Conservation (phyloP, 1,140 invertebrate species). For the Homarus americanus region DNA sequence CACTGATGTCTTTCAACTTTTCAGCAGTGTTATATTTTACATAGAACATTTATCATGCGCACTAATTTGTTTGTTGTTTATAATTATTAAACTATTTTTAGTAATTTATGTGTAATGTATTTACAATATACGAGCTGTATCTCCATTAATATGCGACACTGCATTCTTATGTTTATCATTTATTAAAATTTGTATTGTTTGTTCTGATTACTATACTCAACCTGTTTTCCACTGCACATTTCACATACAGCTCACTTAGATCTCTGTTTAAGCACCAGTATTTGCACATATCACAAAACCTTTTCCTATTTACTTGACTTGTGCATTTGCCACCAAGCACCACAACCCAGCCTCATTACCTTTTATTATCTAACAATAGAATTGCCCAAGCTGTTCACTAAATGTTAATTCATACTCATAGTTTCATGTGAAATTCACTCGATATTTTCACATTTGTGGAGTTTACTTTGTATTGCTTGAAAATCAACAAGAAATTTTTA, state of each 20-base stretch:
- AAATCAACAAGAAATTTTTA: no score
- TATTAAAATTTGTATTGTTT: no score
- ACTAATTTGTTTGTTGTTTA: no score
- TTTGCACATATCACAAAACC: constrained; percentile 1
- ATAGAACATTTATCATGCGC: no score
- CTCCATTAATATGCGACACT: no score
- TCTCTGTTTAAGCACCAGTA: neutral
- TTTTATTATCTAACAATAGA: neutral
- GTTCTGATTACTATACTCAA: neutral
- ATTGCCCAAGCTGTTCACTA: neutral
- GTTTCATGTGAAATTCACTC: neutral
- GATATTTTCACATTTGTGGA: neutral
- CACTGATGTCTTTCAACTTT: no score
- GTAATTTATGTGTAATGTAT: no score
- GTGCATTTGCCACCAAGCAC: neutral
- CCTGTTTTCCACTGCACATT: neutral
- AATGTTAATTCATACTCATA: neutral
- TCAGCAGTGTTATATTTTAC: no score
- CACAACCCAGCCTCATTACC: neutral
- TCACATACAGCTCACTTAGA: constrained; percentile 3
- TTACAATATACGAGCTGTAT: no score
- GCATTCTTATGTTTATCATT: no score
- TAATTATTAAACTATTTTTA: no score
- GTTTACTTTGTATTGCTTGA: no score
- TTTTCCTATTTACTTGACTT: neutral